A percentile compares a stretch with the other conserved stretches of the same genome.
phyloP scores from a whole-genome alignment of 2,797 vertebrate species.

The Alcedo atthis region DNA sequence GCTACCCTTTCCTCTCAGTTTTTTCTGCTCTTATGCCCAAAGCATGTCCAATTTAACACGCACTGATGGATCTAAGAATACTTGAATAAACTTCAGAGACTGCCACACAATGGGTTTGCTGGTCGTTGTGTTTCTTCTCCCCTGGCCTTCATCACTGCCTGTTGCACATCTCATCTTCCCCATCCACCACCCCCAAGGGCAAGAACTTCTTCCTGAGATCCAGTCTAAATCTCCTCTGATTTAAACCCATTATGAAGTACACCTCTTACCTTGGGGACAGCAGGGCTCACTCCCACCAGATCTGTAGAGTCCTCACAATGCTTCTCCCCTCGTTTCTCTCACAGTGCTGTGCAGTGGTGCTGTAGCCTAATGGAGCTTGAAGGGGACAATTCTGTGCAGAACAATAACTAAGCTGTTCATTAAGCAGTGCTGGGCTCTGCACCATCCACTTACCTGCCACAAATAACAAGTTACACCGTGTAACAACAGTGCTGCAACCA shows the following conservation, averaged over 20 bases:
- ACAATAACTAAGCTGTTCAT: neutral
- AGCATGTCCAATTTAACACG: neutral
- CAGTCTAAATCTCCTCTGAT: too few species aligned
- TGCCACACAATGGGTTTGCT: neutral
- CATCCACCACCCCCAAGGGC: too few species aligned
- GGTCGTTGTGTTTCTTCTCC: neutral
- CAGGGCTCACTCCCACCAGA: neutral
- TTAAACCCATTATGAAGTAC: too few species aligned
- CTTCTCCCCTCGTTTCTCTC: neutral
- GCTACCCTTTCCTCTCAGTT: neutral
- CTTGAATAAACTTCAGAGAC: neutral
- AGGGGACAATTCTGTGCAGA: neutral
- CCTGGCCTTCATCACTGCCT: neutral
- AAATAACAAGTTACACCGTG: neutral
- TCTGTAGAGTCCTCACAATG: neutral
- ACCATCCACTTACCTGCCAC: accelerated
- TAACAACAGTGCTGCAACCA: accelerated
- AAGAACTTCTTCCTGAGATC: too few species aligned
- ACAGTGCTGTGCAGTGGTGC: neutral
- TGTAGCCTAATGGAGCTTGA: neutral
- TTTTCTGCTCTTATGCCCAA: neutral
- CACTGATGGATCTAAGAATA: neutral
- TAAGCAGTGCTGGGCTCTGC: neutral
- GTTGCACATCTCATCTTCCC: neutral
- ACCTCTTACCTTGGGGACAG: neutral